A percentile compares a stretch with the other conserved stretches of the same genome.
Evolutionary conservation across 2,797 vertebrate genomes (phyloP).

Genomic region (Xenentodon cancila): DNA sequence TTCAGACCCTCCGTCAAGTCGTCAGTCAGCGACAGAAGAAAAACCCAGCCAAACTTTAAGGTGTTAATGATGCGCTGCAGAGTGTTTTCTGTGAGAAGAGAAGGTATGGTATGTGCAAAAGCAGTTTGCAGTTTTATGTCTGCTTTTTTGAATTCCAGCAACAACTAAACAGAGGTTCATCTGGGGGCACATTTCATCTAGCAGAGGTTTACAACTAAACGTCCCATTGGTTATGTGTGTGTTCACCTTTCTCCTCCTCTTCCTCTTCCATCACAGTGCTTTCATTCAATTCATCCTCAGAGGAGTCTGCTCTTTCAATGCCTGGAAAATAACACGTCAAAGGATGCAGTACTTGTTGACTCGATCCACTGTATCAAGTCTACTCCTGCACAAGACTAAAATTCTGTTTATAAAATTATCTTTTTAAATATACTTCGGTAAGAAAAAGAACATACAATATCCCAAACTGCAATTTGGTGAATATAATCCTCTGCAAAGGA

Average conservation of each 20-base stretch:
- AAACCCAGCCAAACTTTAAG: constrained; percentile 73
- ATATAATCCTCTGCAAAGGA: no score
- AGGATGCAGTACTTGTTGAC: no score
- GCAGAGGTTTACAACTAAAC: neutral
- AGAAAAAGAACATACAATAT: no score
- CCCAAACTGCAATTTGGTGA: no score
- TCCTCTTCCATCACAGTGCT: constrained; percentile 50
- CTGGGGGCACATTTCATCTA: neutral
- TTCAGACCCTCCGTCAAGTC: constrained; percentile 72
- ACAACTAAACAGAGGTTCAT: neutral
- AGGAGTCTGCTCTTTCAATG: constrained; percentile 70
- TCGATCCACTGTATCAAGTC: no score
- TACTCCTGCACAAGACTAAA: no score
- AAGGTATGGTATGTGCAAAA: neutral
- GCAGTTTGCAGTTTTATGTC: neutral
- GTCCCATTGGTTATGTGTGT: neutral
- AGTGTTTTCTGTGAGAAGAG: constrained; percentile 68
- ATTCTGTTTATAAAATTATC: no score
- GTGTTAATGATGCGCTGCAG: constrained; percentile 65
- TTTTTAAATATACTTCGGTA: no score
- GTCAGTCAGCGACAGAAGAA: constrained; percentile 75
- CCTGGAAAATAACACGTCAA: constrained; percentile 57
- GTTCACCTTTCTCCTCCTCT: constrained; percentile 72
- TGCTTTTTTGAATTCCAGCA: neutral
- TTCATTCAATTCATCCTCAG: constrained; percentile 78